Evolutionary conservation across 2,113 vertebrate species (phyloP).

Genomic region (Solea solea): DNA sequence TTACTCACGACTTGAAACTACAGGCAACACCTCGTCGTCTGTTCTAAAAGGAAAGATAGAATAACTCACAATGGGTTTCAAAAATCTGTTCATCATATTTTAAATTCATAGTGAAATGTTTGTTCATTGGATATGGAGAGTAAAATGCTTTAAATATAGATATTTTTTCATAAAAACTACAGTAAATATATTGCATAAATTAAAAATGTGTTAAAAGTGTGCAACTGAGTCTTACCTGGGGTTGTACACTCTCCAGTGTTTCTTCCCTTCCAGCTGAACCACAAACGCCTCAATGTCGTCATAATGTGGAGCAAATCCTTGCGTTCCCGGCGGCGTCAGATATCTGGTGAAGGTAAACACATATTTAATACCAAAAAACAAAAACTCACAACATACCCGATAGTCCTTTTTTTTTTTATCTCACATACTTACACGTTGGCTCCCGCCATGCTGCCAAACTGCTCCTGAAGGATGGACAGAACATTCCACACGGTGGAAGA

Average conservation of each 20-base stretch:
- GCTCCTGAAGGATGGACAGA: slow-evolving; percentile 92
- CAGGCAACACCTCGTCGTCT: slow-evolving; percentile 78
- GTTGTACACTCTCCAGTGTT: slow-evolving; percentile 93
- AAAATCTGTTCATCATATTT: too few relatives aligned
- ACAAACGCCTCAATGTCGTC: slow-evolving; percentile 98
- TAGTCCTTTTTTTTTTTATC: not conserved
- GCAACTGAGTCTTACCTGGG: slow-evolving; percentile 83
- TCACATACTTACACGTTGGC: slow-evolving; percentile 85
- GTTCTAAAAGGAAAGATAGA: slow-evolving; percentile 59
- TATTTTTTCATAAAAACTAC: too few relatives aligned
- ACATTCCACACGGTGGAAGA: slow-evolving; percentile 89
- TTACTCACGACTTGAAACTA: slow-evolving; percentile 84
- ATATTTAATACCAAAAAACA: not conserved
- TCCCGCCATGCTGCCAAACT: slow-evolving; percentile 94
- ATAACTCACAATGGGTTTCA: slow-evolving; percentile 1
- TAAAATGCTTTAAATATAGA: too few relatives aligned
- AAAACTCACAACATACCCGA: not conserved
- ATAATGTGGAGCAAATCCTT: slow-evolving; percentile 97
- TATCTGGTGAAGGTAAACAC: slow-evolving; percentile 76
- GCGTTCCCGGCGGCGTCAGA: slow-evolving; percentile 91
- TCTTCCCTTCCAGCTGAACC: slow-evolving; percentile 95
- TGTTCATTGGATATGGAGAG: too few relatives aligned
- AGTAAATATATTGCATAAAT: too few relatives aligned
- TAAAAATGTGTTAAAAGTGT: too few relatives aligned
- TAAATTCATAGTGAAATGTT: too few relatives aligned